A percentile compares a stretch with the other conserved stretches of the same genome.
These are phyloP conservation scores for Drosophila ananassae DNA, from an alignment of 1,140 invertebrate species.

Conservation along the genomic window DNA sequence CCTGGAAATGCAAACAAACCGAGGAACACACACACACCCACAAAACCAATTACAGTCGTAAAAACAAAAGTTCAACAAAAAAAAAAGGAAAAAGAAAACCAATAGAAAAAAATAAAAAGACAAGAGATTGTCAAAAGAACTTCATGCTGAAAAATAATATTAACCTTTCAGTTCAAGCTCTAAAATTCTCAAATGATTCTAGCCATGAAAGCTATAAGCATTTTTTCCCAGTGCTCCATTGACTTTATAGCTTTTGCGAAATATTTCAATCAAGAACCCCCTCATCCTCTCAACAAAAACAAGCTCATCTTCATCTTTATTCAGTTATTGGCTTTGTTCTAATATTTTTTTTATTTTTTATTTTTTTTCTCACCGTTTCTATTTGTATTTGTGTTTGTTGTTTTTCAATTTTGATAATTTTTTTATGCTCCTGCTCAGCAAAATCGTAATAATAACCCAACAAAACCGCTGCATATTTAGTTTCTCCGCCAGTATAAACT, in stretches of 20 bases:
- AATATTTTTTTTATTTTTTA: conserved; percentile 1
- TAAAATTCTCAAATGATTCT: no score
- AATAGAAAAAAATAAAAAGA: conserved; percentile 2
- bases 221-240: conserved; percentile 9
- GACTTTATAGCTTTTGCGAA: conserved; percentile 32
- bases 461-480: conserved; percentile 69
- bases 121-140: conserved; percentile 37
- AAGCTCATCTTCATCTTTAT: conserved; percentile 35
- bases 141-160: not conserved
- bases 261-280: conserved; percentile 21
- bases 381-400: conserved; percentile 15
- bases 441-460: conserved; percentile 33
- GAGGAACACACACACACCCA: conserved; percentile 8
- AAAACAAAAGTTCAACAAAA: conserved; percentile 39
- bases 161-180: no score
- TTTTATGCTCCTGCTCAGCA: not conserved
- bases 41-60: conserved; percentile 70
- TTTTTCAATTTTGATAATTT: conserved; percentile 8
- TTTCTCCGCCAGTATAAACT: conserved; percentile 55
- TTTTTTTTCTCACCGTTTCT: conserved; percentile 1
- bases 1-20: conserved; percentile 43
- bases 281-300: conserved; percentile 8
- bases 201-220: no score
- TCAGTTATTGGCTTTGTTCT: conserved; percentile 1
- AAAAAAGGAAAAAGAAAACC: conserved; percentile 3